Evolutionary conservation across 2,113 vertebrate genomes (phyloP), one percentile per base, ranked within the genome.

Genomic region (Hemiscyllium ocellatum): DNA sequence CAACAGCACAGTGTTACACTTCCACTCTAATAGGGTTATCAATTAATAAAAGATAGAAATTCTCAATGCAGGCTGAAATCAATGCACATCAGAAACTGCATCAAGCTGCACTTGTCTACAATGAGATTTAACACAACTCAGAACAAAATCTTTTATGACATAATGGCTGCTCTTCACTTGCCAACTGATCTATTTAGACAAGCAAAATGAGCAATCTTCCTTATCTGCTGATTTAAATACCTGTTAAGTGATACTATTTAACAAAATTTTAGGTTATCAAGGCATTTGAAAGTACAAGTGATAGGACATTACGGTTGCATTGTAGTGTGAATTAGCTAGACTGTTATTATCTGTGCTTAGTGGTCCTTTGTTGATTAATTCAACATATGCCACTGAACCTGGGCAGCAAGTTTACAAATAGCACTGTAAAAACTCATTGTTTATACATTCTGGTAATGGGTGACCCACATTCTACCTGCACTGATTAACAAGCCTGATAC

Each of bases 381-480:
- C 94, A 76, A 52, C 69, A 76, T 52, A 72, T 19, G 20, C 70
- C 47, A 19, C 22, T 52, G 69, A 52, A 50, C 68, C 69, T 72
- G 50, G 24, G 70, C 94, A 72, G 94, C 42, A 72, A 70, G 68
- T 72, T 95, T 72, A 95, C 94, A 95, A 50, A 29, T 22, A 61
- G 69, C 47, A 26, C 13, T 52, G 94, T 95, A 47, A 95, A 76
- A 95, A 95, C 52, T 72, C 47, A 95, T n/a, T 52, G 87, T 61
- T 95, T 95, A 29, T 29, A 52, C 37, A 19, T 19, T 94, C 26
- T 95, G 94, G 47, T 95, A 69, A 17, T 76, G 69, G 94, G 68
- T 72, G 47, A 95, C 42, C 69, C 94, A 95, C 69, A 47, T 76
- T 95, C 47, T 50, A 95, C 94, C 94, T 95, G 69, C 94, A 95